These are phyloP conservation scores for Thaleichthys pacificus DNA, from an alignment of 2,797 vertebrate genomes.

Conservation along the genomic window DNA sequence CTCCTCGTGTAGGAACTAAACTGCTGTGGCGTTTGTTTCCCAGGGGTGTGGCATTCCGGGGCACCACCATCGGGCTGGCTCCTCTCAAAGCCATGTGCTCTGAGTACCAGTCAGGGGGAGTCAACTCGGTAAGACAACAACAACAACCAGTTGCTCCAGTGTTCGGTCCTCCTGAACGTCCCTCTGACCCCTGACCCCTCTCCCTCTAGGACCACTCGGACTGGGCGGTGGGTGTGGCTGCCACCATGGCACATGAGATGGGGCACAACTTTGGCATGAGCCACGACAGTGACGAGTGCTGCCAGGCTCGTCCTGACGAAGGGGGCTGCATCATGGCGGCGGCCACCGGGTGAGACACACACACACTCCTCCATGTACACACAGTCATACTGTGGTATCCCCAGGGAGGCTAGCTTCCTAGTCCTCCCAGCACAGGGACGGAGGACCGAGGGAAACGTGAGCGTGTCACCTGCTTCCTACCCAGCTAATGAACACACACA, in stretches of 20 bases:
- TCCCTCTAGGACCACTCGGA: conserved; percentile 89
- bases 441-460: too few relatives aligned
- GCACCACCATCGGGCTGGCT: conserved; percentile 93
- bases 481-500: too few relatives aligned
- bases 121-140: conserved; percentile 86
- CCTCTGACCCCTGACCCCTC: conserved; percentile 8
- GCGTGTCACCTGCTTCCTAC: too few relatives aligned
- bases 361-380: background rate
- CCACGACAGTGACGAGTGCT: conserved; percentile 87
- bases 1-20: conserved; percentile 33
- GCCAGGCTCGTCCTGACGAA: conserved; percentile 79
- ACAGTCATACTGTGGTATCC: background rate
- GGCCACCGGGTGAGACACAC: conserved; percentile 85
- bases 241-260: conserved; percentile 97
- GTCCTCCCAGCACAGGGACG: too few relatives aligned
- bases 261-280: conserved; percentile 99
- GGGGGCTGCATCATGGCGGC: conserved; percentile 99
- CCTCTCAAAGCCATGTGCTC: conserved; percentile 97
- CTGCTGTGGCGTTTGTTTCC: conserved; percentile 42
- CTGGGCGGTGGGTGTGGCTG: conserved; percentile 87
- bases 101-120: conserved; percentile 93
- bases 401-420: background rate
- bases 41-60: conserved; percentile 89
- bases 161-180: background rate
- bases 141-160: background rate